Evolutionary conservation across 2,113 vertebrate species (phyloP), one percentile per base, ranked within the genome.

Genomic region (Pyrgilauda ruficollis): DNA sequence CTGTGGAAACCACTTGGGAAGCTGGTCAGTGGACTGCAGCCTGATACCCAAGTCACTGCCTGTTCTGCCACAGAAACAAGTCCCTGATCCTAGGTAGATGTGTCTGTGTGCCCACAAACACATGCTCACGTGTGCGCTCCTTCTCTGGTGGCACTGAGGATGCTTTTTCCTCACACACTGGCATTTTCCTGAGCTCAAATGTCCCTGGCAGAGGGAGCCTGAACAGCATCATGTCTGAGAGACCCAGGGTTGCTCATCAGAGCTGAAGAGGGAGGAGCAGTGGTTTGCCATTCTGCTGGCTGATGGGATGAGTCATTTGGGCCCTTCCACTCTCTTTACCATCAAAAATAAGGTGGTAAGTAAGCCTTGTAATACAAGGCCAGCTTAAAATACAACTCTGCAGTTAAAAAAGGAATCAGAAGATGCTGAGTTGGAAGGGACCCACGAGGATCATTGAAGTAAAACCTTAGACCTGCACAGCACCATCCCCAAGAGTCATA

Each of bases 311-410:
- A 96, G 76, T 97, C 92, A 96, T 39, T 24, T 13, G 13, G 55
- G 47, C 24, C 49, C 56, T 70, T 90, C 50, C 41, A 41, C 80
- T 68, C 88, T 90, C 52, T 81, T 93, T 70, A 69, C 68, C 80
- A 77, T 96, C 96, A 70, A 87, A 97, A 97, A 96, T 72, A 78
- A 87, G 69, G 18, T 55, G 31, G 23, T 96, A 95, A 97, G 89
- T 86, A 97, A 96, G 53, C 75, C 35, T 52, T 64, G 67, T 70
- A 75, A 94, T 72, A 88, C 61, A 12, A 41, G 39, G 39, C 56
- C 73, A 81, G 76, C 72, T 96, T 88, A 87, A 96, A 94, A 94
- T 87, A 46, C 88, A 95, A 22, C 28, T 46, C 67, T 56, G 55
- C 58, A 75, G 87, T 61, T 94, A 58, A 89, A 78, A 81, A 84